Evolutionary conservation across 2,113 vertebrate genomes (phyloP).

Genomic region (Mus musculus): DNA sequence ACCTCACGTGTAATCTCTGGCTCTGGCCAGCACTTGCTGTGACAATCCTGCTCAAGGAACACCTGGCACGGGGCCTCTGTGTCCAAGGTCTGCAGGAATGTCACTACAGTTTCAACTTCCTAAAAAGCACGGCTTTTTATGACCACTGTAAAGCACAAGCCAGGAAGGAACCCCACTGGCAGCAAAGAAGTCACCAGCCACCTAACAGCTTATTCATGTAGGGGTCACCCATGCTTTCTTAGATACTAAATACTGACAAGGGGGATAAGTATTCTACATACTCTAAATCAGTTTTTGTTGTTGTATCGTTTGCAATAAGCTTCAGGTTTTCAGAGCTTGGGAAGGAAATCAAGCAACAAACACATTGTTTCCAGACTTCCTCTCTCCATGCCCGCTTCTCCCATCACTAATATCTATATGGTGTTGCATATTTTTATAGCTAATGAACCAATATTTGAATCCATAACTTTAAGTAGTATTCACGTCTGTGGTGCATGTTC

Average conservation of each 20-base stretch:
- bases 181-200: background rate
- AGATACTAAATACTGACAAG: background rate
- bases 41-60: background rate
- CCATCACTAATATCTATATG: background rate
- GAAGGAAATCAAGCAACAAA: background rate
- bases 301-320: background rate
- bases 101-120: background rate
- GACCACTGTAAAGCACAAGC: background rate
- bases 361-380: background rate
- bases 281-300: background rate
- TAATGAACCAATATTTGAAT: background rate
- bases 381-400: background rate
- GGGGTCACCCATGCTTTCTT: background rate
- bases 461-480: background rate
- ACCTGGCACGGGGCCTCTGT: accelerated
- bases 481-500: background rate
- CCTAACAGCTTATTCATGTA: background rate
- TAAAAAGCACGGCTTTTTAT: background rate
- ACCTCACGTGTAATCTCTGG: background rate
- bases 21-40: background rate
- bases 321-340: background rate
- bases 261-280: too few relatives aligned
- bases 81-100: background rate
- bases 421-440: background rate
- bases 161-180: background rate